Conservation (phyloP, 2,113 vertebrate genomes). For the Bungarus multicinctus region DNA sequence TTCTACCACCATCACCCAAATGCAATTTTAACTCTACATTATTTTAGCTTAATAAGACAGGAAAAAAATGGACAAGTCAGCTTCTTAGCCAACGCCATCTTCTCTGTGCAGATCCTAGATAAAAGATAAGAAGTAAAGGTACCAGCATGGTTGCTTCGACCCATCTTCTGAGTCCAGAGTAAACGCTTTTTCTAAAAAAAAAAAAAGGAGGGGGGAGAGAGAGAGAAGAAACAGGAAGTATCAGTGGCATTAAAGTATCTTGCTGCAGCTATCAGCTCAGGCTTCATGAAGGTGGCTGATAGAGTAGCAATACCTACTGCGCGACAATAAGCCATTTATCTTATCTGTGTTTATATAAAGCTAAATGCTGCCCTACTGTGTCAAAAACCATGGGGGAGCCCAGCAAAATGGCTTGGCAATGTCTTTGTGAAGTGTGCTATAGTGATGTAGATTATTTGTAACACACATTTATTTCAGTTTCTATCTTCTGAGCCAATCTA, state of each 20-base stretch:
- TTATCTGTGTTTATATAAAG: constrained; percentile 53
- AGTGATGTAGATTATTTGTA: constrained; percentile 33
- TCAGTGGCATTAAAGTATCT: constrained; percentile 42
- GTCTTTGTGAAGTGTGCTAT: constrained; percentile 37
- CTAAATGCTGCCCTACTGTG: constrained; percentile 51
- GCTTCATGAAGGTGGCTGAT: constrained; percentile 48
- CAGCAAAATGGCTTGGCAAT: constrained; percentile 27
- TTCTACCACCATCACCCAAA: background rate
- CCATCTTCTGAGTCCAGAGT: constrained; percentile 45
- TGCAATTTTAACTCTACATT: constrained; percentile 17
- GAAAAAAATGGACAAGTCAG: background rate
- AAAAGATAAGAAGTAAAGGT: constrained; percentile 32
- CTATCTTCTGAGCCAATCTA: background rate
- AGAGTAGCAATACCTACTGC: constrained; percentile 48
- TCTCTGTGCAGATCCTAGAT: constrained; percentile 39
- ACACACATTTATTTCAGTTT: constrained; percentile 1
- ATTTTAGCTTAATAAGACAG: constrained; percentile 19
- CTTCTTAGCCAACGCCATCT: constrained; percentile 19
- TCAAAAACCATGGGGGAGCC: constrained; percentile 26
- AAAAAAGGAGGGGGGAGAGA: fast-evolving
- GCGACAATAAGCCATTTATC: constrained; percentile 55
- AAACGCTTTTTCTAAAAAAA: constrained; percentile 31
- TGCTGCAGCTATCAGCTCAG: constrained; percentile 41
- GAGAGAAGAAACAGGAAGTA: constrained; percentile 31
- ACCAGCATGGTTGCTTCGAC: constrained; percentile 34